Evolutionary conservation across 2,113 vertebrate genomes (phyloP), one percentile per base, ranked within the genome.

Genomic region (Indicator maculatus): DNA sequence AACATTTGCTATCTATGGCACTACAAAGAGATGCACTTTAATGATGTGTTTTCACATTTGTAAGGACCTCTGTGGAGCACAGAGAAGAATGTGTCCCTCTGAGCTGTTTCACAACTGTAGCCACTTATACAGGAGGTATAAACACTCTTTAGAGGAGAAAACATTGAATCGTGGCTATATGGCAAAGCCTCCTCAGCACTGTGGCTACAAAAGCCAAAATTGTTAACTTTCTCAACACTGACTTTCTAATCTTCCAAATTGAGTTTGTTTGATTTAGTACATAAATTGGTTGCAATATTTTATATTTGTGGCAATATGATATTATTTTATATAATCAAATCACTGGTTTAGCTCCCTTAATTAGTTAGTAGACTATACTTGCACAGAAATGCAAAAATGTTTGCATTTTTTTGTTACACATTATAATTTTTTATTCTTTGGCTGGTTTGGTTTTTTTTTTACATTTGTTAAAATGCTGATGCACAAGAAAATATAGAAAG

Each of bases 21-120:
- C n/a, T 66, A 89, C 36, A 76, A 71, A 86, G 52, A 81, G 90
- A 81, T 90, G 84, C n/a, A 72, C 89, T 64, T 84, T 73, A 92
- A 44, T 41, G 50, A 64, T 81, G 55, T 1, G 5, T 74, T 90
- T 86, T 85, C 83, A 88, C 16, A 21, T 88, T 82, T 2, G 2
- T 64, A 71, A 70, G 71, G 58, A 61, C 72, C 58, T 88, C 45
- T 63, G 33, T 53, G 58, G 45, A 78, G 52, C 31, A 36, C 45
- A n/a, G 27, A 52, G 52, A 74, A 56, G 52, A 73, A 77, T 14
- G 30, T 33, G 36, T 80, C 74, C 77, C 16, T 80, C 36, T 28
- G 67, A 80, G 69, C 59, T 72, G 24, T 59, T 59, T 76, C 36
- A 58, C 1, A 6, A 71, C 53, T 66, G 30, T 20, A 84, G 26